A percentile compares a stretch with the other conserved stretches of the same genome.
Conservation (phyloP, 2,797 vertebrate genomes). For the Pseudochaenichthys georgianus region DNA sequence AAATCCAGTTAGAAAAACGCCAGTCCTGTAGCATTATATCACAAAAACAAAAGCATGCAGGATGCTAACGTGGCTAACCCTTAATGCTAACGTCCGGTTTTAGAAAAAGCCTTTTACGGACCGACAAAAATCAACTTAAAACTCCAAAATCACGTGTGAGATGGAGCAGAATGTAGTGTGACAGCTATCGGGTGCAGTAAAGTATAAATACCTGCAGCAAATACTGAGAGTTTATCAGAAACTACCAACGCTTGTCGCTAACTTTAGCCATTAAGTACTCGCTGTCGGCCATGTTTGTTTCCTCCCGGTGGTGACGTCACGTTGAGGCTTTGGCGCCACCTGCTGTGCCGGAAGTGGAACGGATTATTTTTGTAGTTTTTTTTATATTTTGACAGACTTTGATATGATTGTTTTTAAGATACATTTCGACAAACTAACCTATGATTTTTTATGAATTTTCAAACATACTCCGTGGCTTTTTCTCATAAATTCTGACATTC, state of each 20-base stretch:
- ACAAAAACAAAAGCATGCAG: slow-evolving; percentile 62
- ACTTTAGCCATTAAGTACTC: slow-evolving; percentile 54
- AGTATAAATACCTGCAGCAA: background rate
- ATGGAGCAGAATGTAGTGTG: rapidly evolving
- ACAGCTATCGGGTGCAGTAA: rapidly evolving
- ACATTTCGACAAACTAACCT: background rate
- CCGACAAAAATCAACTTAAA: background rate
- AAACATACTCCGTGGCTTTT: too few relatives aligned
- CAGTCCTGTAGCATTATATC: background rate
- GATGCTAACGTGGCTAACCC: slow-evolving; percentile 67
- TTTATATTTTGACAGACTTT: background rate
- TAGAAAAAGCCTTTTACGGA: background rate
- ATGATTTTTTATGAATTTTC: background rate
- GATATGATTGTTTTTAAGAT: background rate
- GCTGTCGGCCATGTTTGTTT: slow-evolving; percentile 78
- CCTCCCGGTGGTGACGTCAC: slow-evolving; percentile 37
- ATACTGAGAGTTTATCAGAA: background rate
- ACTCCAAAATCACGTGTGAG: background rate
- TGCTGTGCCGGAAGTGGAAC: slow-evolving; percentile 39
- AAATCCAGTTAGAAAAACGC: background rate
- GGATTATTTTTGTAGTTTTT: too few relatives aligned
- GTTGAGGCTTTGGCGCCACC: slow-evolving; percentile 32
- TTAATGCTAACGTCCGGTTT: slow-evolving; percentile 39
- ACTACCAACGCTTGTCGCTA: slow-evolving; percentile 27
- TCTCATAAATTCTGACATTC: too few relatives aligned